Base-by-base conservation (phyloP, 1,140 invertebrate genomes). In the Drosophila grimshawi region DNA sequence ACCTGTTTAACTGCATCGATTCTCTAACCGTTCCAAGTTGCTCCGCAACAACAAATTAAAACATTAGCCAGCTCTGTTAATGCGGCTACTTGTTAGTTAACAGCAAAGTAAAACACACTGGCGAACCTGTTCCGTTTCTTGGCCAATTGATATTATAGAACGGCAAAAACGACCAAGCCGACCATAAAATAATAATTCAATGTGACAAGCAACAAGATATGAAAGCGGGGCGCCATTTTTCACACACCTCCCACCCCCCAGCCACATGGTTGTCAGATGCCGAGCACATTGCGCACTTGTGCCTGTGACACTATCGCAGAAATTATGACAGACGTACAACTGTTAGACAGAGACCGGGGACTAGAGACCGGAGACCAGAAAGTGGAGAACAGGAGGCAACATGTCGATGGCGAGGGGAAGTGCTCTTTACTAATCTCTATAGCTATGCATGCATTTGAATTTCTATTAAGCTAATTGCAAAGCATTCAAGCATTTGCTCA, bases 101-200 rank as follows among this genome's bases (percentile, higher is more conserved):
- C 37, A 11, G 27, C 30, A n/a, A n/a, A 43, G 39, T n/a, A 8
- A 46, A 39, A 56, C 56, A n/a, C 11, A 35, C 5, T 19, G 71
- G 71, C 45, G 57, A 86, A 88, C 83, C 85, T 77, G 83, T 89
- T 88, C 64, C 55, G 59, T 64, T 83, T 70, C 48, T 66, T 70
- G 63, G 65, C 46, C 53, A 76, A 65, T 71, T 76, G 64, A 53
- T 11, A 41, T 56, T 66, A 51, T 49, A 69, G 51, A 74, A 62
- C 49, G 41, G 64, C 37, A 41, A 69, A 63, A 76, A 69, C 75
- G 19, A 65, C 10, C 53, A 53, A 64, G 55, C 33, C 64, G 73
- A 78, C 73, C 73, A 86, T 88, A 88, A 88, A 88, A 88, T 89
- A 89, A 89, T 88, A 88, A 88, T 89, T 83, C 83, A 88, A 88